Percentiles rank a stretch among this genome's conserved stretches.
Conservation (phyloP, 64 coral and sea anemone genomes). For the Hydrozoanthus tunicans region DNA sequence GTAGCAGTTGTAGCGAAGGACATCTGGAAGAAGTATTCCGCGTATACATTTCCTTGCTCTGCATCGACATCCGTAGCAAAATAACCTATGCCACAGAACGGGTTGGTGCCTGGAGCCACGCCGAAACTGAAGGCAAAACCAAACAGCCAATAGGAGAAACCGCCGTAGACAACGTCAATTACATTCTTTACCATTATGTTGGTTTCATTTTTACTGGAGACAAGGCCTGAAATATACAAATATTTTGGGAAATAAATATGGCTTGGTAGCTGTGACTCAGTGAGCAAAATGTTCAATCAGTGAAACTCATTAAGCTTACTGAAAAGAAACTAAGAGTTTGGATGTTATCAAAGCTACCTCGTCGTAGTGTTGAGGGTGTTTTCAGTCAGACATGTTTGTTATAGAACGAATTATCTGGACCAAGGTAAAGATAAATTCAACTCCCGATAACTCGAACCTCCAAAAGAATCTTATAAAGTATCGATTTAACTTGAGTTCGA, state of each 20-base stretch:
- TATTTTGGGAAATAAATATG: too few relatives aligned
- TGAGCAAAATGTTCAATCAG: too few relatives aligned
- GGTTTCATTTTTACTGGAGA: constrained; percentile 50
- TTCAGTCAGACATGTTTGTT: too few relatives aligned
- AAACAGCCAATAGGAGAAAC: constrained; percentile 45
- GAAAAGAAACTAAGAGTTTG: too few relatives aligned
- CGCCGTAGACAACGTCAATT: constrained; percentile 38
- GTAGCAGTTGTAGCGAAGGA: constrained; percentile 45
- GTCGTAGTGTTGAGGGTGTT: too few relatives aligned
- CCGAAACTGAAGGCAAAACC: constrained; percentile 40
- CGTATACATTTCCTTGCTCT: constrained; percentile 32
- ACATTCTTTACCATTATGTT: constrained; percentile 57
- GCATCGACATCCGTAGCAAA: constrained; percentile 20
- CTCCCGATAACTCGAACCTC: too few relatives aligned
- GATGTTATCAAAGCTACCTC: too few relatives aligned
- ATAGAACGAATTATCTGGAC: too few relatives aligned
- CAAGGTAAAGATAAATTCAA: too few relatives aligned
- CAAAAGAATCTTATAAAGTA: too few relatives aligned
- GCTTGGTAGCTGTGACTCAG: neutral
- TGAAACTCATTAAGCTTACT: too few relatives aligned
- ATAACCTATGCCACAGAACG: constrained; percentile 30
- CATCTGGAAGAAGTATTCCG: constrained; percentile 39
- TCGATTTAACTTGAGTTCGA: too few relatives aligned
- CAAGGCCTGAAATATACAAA: constrained; percentile 18
- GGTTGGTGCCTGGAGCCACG: constrained; percentile 17